These are phyloP conservation scores for Neogobius melanostomus DNA, from an alignment of 2,113 vertebrate species.

Conservation along the genomic window DNA sequence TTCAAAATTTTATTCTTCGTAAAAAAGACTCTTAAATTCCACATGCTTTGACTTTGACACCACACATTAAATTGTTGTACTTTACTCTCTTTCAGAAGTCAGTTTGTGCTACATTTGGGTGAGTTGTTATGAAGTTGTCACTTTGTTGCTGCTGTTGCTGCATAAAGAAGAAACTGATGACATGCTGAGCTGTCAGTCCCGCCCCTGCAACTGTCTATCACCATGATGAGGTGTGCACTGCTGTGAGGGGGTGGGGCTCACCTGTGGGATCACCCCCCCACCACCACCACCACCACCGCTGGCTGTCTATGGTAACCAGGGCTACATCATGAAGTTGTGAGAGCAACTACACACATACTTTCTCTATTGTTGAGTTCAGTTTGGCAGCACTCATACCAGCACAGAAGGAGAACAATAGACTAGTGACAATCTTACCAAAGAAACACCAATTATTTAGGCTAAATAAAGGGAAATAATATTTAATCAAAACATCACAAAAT, in stretches of 20 bases:
- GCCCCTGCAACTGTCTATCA: constrained; percentile 17
- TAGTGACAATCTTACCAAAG: too few relatives aligned
- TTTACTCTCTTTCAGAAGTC: not conserved
- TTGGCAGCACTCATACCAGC: too few relatives aligned
- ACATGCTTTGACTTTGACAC: not conserved
- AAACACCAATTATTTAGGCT: too few relatives aligned
- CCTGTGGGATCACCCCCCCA: not conserved
- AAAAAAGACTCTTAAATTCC: not conserved
- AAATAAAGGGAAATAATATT: too few relatives aligned
- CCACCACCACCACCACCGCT: not conserved
- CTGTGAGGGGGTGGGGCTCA: not conserved
- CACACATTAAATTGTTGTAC: not conserved
- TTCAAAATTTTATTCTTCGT: too few relatives aligned
- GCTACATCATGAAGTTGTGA: not conserved
- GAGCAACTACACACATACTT: not conserved
- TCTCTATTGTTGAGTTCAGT: not conserved
- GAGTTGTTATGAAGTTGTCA: constrained; percentile 2
- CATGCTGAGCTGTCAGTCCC: constrained; percentile 4
- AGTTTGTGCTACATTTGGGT: not conserved
- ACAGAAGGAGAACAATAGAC: too few relatives aligned
- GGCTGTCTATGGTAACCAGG: not conserved
- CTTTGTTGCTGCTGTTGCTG: not conserved
- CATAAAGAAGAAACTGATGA: constrained; percentile 9
- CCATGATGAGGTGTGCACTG: constrained; percentile 17
- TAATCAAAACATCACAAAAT: not conserved